Evolutionary conservation across 2,888 invertebrate species (phyloP).

Genomic region (Mimachlamys varia): DNA sequence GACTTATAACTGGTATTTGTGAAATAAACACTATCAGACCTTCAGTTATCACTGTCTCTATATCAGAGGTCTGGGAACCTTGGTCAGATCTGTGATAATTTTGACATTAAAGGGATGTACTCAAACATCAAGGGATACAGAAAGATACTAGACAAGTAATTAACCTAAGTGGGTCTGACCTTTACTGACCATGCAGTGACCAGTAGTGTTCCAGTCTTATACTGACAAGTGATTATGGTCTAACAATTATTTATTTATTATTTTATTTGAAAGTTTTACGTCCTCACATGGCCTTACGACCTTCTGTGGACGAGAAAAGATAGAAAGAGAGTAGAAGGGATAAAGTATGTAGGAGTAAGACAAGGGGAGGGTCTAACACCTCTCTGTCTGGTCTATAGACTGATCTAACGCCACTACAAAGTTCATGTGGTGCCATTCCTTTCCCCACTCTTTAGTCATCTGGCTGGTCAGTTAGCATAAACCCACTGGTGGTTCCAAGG

Average conservation of each 20-base stretch:
- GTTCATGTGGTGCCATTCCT: neutral
- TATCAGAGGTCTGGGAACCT: neutral
- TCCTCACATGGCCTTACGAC: no score
- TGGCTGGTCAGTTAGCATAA: no score
- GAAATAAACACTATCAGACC: neutral
- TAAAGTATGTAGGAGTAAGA: no score
- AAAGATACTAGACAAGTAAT: neutral
- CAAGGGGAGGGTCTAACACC: no score
- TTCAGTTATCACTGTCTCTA: neutral
- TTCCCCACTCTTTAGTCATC: neutral
- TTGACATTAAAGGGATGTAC: neutral
- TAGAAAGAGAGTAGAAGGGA: no score
- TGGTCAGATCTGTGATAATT: neutral
- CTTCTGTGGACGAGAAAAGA: no score
- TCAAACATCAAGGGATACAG: neutral
- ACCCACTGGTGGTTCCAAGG: no score
- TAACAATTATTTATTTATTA: no score
- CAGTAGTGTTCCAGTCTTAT: neutral
- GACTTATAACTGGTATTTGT: neutral
- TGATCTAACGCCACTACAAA: neutral
- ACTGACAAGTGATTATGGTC: neutral
- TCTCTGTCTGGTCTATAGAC: neutral
- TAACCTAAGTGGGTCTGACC: neutral
- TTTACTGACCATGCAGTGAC: neutral
- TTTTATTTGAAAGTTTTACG: no score